These are phyloP conservation scores for Spilarctia lutea DNA, from an alignment of 2,888 invertebrate species.

Conservation along the genomic window DNA sequence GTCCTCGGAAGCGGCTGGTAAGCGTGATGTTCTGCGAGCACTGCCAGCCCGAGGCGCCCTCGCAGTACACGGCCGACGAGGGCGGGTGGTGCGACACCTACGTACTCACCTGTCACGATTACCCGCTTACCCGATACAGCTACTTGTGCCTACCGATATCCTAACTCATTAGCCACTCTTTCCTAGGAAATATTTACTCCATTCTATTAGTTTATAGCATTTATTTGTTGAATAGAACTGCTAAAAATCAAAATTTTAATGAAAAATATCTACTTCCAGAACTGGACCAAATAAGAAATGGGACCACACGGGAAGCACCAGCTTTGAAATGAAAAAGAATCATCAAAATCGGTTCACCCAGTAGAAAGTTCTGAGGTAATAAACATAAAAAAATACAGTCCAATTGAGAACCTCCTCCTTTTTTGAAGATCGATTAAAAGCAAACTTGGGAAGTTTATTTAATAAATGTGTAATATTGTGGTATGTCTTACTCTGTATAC, in stretches of 20 bases:
- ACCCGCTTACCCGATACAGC: conserved; percentile 4
- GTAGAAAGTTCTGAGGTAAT: no score
- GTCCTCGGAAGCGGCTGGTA: conserved; percentile 97
- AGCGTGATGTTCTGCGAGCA: conserved; percentile 97
- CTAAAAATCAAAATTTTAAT: not conserved
- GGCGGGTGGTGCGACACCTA: conserved; percentile 97
- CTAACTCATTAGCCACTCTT: conserved; percentile 1
- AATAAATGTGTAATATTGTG: not conserved
- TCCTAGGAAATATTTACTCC: not conserved
- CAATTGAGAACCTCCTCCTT: no score
- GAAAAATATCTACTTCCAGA: no score
- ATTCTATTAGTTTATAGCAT: not conserved
- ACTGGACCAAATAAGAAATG: no score
- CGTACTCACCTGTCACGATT: conserved; percentile 11
- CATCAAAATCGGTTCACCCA: no score
- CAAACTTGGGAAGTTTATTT: not conserved
- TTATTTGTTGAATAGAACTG: not conserved
- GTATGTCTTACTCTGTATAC: not conserved
- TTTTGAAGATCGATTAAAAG: no score
- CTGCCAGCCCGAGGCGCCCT: conserved; percentile 92
- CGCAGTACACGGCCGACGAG: conserved; percentile 95
- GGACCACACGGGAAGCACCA: no score
- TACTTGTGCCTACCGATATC: not conserved
- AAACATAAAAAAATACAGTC: no score
- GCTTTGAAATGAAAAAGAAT: no score